phyloP scores from a whole-genome alignment of 64 coral and sea anemone species.

The Acropora tenuis region DNA sequence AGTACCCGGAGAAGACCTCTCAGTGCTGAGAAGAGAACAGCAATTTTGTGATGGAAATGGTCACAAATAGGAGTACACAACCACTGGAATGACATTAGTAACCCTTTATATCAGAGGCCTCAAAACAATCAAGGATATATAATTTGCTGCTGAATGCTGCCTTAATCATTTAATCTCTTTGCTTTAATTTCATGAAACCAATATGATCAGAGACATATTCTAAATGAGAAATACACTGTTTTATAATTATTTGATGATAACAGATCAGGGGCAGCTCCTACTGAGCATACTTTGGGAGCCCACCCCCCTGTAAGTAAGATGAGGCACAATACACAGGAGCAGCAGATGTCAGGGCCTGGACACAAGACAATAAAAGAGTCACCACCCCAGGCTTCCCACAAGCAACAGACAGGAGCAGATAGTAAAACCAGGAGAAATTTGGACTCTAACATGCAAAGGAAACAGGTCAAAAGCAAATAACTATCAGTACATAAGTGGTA shows the following conservation, averaged over 20 bases:
- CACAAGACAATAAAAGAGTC: neutral
- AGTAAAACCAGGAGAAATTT: slow-evolving; percentile 42
- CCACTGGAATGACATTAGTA: no score
- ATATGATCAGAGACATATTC: neutral
- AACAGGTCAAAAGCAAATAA: slow-evolving; percentile 16
- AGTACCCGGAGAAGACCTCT: no score
- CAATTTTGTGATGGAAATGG: neutral
- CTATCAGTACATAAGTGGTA: neutral
- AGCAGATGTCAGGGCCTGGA: slow-evolving; percentile 5
- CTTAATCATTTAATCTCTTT: no score
- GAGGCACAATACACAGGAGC: slow-evolving; percentile 27
- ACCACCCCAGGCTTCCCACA: slow-evolving; percentile 50
- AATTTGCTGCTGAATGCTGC: no score
- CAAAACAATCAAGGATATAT: no score
- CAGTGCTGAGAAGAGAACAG: neutral
- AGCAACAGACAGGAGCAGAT: neutral
- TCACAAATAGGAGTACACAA: no score
- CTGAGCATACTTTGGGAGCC: neutral
- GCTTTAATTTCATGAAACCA: no score
- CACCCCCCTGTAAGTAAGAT: slow-evolving; percentile 8
- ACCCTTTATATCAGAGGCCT: no score
- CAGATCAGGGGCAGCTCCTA: neutral
- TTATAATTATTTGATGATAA: neutral
- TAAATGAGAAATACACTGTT: neutral
- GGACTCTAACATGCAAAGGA: slow-evolving; percentile 15